A percentile compares a stretch with the other conserved stretches of the same genome.
Evolutionary conservation across 2,113 vertebrate genomes (phyloP).

Genomic region (mouse (Mus musculus)): GRCm39 chr5:17186001-17186500

Average conservation of each 20-base stretch:
- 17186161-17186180: conserved; percentile 93
- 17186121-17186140: conserved; percentile 94
- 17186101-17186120: conserved; percentile 97
- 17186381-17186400: conserved; percentile 86
- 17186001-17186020: background rate
- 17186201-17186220: conserved; percentile 94
- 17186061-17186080: conserved; percentile 90
- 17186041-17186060: conserved; percentile 79
- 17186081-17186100: conserved; percentile 94
- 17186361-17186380: conserved; percentile 82
- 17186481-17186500: conserved; percentile 36
- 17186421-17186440: conserved; percentile 72
- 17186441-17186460: conserved; percentile 63
- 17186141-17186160: conserved; percentile 93
- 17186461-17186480: conserved; percentile 75
- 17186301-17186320: conserved; percentile 84
- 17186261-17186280: conserved; percentile 96
- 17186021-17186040: no score
- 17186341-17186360: conserved; percentile 76
- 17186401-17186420: conserved; percentile 82
- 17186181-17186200: conserved; percentile 93
- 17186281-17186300: conserved; percentile 86
- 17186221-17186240: conserved; percentile 95
- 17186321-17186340: conserved; percentile 86
- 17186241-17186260: conserved; percentile 97